Evolutionary conservation across 2,797 vertebrate genomes (phyloP), one percentile per base, ranked within the genome.

Genomic region (Valencia hispanica): DNA sequence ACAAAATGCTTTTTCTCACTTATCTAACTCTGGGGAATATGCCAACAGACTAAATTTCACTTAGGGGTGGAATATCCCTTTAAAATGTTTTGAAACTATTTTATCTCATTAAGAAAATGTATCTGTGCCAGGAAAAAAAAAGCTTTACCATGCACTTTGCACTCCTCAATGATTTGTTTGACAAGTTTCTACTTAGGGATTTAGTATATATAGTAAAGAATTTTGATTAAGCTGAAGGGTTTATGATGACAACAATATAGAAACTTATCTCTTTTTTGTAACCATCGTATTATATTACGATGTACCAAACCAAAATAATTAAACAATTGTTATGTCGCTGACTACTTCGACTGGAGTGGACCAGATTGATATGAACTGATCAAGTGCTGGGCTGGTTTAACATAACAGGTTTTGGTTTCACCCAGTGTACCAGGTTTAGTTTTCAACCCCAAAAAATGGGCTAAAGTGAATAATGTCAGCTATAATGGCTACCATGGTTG

Each of bases 61-160:
- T n/a, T n/a, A n/a, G n/a, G n/a, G n/a, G n/a, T n/a, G n/a, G n/a
- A n/a, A n/a, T n/a, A n/a, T n/a, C n/a, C n/a, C 83, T 87, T 89
- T 89, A 85, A 90, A 90, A 90, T 63, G 71, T 84, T 89, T 90
- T 83, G 76, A 90, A 89, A 90, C 84, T 72, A 91, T 91, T 92
- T 92, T 86, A 91, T 91, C 90, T 90, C 89, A 92, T 91, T 88
- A 86, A 87, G 92, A 90, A 91, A 88, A 92, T 90, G 92, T 92
- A 93, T 94, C 87, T 81, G 80, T 83, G 72, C 75, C 51, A 36
- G 73, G 78, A 50, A 80, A 83, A 80, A 83, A 53, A 75, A 84
- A 82, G 75, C 86, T 90, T 80, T 87, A 85, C 80, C 76, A 45
- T 86, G 79, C 81, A 85, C 84, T 88, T 86, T 88, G 82, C 85